phyloP scores from a whole-genome alignment of 2,888 invertebrate genomes.

The Stenodema calcarata region DNA sequence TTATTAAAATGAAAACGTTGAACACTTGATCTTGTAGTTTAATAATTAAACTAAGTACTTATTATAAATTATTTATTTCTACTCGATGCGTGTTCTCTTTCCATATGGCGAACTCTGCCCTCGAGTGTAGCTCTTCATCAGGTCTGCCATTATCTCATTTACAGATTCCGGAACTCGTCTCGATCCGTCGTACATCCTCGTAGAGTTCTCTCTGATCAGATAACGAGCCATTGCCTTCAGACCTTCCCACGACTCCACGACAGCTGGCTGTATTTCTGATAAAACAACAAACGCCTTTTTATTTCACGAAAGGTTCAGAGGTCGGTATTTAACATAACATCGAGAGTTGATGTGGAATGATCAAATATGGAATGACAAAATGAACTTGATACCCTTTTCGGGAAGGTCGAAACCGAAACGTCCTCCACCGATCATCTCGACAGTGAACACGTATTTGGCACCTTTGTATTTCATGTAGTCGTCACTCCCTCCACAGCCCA shows the following conservation, averaged over 20 bases:
- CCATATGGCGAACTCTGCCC: neutral
- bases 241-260: neutral
- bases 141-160: neutral
- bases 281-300: neutral
- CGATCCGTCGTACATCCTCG: neutral
- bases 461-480: slow-evolving; percentile 53
- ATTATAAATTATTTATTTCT: neutral
- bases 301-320: no score
- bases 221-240: neutral
- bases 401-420: slow-evolving; percentile 62
- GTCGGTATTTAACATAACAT: no score
- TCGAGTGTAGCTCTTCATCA: neutral
- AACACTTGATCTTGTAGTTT: no score
- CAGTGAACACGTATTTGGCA: slow-evolving; percentile 60
- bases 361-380: no score
- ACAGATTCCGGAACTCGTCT: neutral
- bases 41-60: no score
- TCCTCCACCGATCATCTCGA: slow-evolving; percentile 63
- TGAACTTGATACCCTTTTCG: neutral
- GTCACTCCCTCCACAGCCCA: slow-evolving; percentile 51
- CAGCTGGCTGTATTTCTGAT: neutral
- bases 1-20: no score
- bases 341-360: no score
- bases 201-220: neutral
- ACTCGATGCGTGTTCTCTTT: neutral